Evolutionary conservation across 2,888 invertebrate genomes (phyloP), one percentile per base, ranked within the genome.

Genomic region (Thymelicus sylvestris): DNA sequence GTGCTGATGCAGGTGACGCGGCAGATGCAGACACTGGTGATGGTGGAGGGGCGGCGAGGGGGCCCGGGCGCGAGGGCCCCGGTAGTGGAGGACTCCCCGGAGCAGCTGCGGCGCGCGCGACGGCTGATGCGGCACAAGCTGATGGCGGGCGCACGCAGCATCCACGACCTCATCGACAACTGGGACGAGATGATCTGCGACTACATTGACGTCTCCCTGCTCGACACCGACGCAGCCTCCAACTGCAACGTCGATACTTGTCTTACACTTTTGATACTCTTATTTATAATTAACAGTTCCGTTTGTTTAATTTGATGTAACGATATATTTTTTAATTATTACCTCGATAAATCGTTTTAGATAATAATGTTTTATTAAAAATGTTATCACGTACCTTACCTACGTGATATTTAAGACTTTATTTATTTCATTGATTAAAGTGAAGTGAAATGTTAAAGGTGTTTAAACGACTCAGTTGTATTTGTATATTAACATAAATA

Each of bases 131-230:
- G 91, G 3, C 82, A 81, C 8, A 91, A 91, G 72, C 78, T 93
- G 41, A 81, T 92, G 1, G 78, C 86, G 0, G 79, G 81, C 24
- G 88, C 92, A 1, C 84, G 80, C 39, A 84, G 74, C 69, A 86
- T 92, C 8, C 84, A 85, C n/a, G 91, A 92, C 7, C 83, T 92
- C 2, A 88, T 89, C 0, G 86, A 88, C 15, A 85, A 92, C 74
- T 92, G 92, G 92, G 91, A 92, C 65, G 87, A 89, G 1, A 73
- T 87, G 75, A 79, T 93, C 6, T 93, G 93, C 74, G 93, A 93
- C 73, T 92, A 92, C 73, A 81, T 93, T 15, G 92, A 93, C 70
- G 77, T 86, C 52, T 76, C 86, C 0, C 74, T 90, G n/a, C 72
- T 86, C 4, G 77, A 82, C 7, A 74, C 61, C 47, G 76, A 78